A percentile compares a stretch with the other conserved stretches of the same genome.
Evolutionary conservation across 2,888 invertebrate genomes (phyloP).

Genomic region (Drosophila kanekoi): DNA sequence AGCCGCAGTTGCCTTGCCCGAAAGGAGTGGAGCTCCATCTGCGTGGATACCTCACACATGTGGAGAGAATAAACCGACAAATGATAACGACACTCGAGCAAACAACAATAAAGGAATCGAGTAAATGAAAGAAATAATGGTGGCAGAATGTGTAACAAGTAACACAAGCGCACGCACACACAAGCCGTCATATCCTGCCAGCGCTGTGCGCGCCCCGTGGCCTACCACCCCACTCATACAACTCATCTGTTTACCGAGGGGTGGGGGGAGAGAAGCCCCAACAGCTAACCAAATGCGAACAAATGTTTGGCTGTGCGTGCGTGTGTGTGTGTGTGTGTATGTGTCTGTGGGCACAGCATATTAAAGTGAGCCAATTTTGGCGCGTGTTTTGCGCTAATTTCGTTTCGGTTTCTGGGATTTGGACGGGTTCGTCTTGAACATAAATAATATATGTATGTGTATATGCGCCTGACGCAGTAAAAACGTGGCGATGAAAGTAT

Average conservation of each 20-base stretch:
- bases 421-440: slow-evolving; percentile 25
- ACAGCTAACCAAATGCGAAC: slow-evolving; percentile 40
- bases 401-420: slow-evolving; percentile 28
- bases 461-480: slow-evolving; percentile 21
- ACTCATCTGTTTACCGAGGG: neutral
- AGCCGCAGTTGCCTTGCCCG: slow-evolving; percentile 29
- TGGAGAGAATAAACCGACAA: slow-evolving; percentile 71
- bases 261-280: slow-evolving; percentile 1
- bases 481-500: slow-evolving; percentile 13
- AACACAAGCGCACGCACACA: slow-evolving; percentile 46
- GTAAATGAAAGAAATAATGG: slow-evolving; percentile 78
- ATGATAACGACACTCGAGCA: slow-evolving; percentile 79
- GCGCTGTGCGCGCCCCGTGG: too few species aligned
- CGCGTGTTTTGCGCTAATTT: slow-evolving; percentile 39
- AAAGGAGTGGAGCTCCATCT: slow-evolving; percentile 2
- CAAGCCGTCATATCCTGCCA: slow-evolving; percentile 3
- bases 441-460: slow-evolving; percentile 28
- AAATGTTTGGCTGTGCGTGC: slow-evolving; percentile 48
- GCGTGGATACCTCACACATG: slow-evolving; percentile 53
- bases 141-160: slow-evolving; percentile 69
- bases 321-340: slow-evolving; percentile 29
- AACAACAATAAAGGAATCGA: slow-evolving; percentile 79
- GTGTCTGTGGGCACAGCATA: slow-evolving; percentile 50
- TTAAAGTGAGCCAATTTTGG: slow-evolving; percentile 71
- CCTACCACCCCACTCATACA: neutral